Evolutionary conservation across 1,140 invertebrate species (phyloP), one percentile per base, ranked within the genome.

Genomic region (Monomorium pharaonis): DNA sequence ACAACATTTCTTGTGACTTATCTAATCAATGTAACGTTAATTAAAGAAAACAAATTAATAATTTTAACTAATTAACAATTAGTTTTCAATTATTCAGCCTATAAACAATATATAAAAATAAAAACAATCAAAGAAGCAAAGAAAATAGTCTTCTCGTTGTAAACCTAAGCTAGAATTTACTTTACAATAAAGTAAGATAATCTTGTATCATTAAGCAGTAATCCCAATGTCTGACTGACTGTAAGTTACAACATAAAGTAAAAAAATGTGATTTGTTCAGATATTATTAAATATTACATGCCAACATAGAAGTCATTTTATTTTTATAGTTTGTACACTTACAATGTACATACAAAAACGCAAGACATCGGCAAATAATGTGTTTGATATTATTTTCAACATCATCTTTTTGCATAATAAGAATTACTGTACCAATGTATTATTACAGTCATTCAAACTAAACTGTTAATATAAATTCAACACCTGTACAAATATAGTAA

Each of bases 361-460:
- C 18, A 27, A 42, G 3, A n/a, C 14, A n/a, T 7, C 2, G 24
- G 2, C 6, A 4, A 16, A 60, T 27, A 76, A 42, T 42, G 6
- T 12, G 5, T 42, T n/a, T 5, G 14, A 27, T 24, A 80, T 69
- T 54, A 69, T 63, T 24, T 56, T 30, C 1, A n/a, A n/a, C n/a
- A n/a, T 18, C 0, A 30, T 51, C 33, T n/a, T 80, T 51, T 42
- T 37, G 6, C 37, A 33, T 12, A 24, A 72, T 44, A 2, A 69
- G n/a, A 56, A 81, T 44, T 81, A 56, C 65, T 24, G 49, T 81
- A 27, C 77, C 47, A 81, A 72, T 58, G 21, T 81, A 33, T 72
- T 24, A 58, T 81, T 58, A 81, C 65, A 81, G 49, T n/a, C 49
- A 72, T 42, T 51, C 21, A 54, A 67, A 80, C 30, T 24, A 2